phyloP scores from a whole-genome alignment of 2,797 vertebrate species.

The Leontocebus nigricollis region DNA sequence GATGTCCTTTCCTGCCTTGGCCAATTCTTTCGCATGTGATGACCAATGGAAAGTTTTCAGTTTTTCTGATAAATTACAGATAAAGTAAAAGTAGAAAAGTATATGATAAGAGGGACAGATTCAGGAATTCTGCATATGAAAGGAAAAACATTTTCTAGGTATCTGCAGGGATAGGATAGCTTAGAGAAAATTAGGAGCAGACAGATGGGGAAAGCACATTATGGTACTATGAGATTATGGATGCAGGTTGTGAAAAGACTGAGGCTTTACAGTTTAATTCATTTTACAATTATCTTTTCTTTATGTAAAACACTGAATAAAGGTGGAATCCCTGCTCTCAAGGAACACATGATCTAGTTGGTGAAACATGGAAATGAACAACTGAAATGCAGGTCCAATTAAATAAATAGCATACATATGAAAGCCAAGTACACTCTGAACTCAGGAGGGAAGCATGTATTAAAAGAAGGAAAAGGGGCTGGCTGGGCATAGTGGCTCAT shows the following conservation, averaged over 20 bases:
- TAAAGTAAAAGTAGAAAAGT: conserved; percentile 1
- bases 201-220: not conserved
- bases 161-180: not conserved
- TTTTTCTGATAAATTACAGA: conserved; percentile 19
- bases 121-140: not conserved
- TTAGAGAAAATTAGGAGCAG: not conserved
- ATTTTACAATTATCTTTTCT: conserved; percentile 23
- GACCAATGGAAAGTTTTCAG: not conserved
- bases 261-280: not conserved
- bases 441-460: not conserved
- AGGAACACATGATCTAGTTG: not conserved
- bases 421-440: not conserved
- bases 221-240: not conserved
- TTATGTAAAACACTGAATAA: conserved; percentile 9
- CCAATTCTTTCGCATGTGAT: not conserved
- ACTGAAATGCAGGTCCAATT: not conserved
- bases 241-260: not conserved
- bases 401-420: not conserved
- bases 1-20: not conserved
- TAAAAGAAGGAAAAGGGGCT: not conserved
- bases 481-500: too few species aligned
- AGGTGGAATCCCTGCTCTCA: not conserved
- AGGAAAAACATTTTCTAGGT: conserved; percentile 1
- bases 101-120: not conserved
- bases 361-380: not conserved